Conservation (phyloP, 2,888 invertebrate species). For the Muschampia plurimacula region DNA sequence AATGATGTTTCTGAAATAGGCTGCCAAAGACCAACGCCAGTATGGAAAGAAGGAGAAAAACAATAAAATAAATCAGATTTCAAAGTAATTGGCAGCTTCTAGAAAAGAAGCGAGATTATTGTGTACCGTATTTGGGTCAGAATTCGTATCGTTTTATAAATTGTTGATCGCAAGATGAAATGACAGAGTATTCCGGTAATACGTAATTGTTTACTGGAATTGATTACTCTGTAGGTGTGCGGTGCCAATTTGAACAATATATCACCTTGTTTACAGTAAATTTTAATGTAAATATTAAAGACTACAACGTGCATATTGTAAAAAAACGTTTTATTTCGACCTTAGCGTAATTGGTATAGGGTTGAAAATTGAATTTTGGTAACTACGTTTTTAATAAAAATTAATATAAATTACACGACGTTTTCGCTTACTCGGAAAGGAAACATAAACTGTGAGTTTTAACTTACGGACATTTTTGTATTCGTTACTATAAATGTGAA, state of each 20-base stretch:
- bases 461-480: neutral
- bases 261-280: slow-evolving; percentile 18
- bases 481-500: neutral
- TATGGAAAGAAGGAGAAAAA: neutral
- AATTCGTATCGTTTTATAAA: slow-evolving; percentile 17
- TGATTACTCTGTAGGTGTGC: slow-evolving; percentile 1
- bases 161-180: slow-evolving; percentile 26
- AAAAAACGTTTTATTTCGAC: neutral
- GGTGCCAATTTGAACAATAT: slow-evolving; percentile 5
- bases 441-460: neutral
- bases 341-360: neutral
- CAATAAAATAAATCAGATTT: slow-evolving; percentile 7
- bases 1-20: neutral
- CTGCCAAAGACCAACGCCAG: neutral
- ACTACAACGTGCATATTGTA: neutral
- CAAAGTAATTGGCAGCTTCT: slow-evolving; percentile 1
- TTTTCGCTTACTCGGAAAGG: neutral
- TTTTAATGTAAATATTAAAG: slow-evolving; percentile 6
- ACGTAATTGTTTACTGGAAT: slow-evolving; percentile 19
- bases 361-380: neutral
- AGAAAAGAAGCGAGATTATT: slow-evolving; percentile 11
- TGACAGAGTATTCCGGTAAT: slow-evolving; percentile 17
- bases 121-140: slow-evolving; percentile 17
- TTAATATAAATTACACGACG: too few species aligned
- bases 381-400: neutral